Evolutionary conservation across 2,888 invertebrate species (phyloP).

Genomic region (Trichopoda pennipes): DNA sequence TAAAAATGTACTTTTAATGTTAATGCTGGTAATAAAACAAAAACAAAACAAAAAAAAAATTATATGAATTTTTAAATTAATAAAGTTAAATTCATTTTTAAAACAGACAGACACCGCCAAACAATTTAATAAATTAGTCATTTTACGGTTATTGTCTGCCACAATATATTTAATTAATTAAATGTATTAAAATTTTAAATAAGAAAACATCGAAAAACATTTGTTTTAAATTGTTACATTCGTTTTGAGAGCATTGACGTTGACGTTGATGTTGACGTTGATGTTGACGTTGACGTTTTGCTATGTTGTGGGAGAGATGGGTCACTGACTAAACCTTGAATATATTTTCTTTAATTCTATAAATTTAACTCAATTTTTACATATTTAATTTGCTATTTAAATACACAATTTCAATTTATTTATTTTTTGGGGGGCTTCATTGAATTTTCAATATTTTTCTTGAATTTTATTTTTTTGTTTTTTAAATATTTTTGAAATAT

Average conservation of each 20-base stretch:
- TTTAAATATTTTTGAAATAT: background rate
- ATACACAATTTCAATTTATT: slow-evolving; percentile 13
- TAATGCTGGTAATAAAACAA: no score
- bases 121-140: slow-evolving; percentile 66
- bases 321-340: slow-evolving; percentile 47
- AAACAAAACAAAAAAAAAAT: no score
- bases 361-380: background rate
- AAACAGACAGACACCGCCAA: slow-evolving; percentile 21
- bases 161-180: slow-evolving; percentile 37
- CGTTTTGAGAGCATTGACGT: slow-evolving; percentile 27
- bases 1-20: slow-evolving; percentile 33
- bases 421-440: slow-evolving; percentile 48
- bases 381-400: background rate
- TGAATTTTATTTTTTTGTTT: slow-evolving; percentile 23
- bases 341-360: background rate
- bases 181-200: slow-evolving; percentile 14
- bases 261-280: no score
- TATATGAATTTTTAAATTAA: background rate
- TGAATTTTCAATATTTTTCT: slow-evolving; percentile 38
- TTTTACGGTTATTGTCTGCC: slow-evolving; percentile 63
- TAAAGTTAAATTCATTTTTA: slow-evolving; percentile 39
- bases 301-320: slow-evolving; percentile 3
- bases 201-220: no score
- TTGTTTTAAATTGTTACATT: background rate
- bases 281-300: slow-evolving; percentile 25